Base-by-base conservation (phyloP, 2,113 vertebrate genomes). In the Dromaius novaehollandiae region DNA sequence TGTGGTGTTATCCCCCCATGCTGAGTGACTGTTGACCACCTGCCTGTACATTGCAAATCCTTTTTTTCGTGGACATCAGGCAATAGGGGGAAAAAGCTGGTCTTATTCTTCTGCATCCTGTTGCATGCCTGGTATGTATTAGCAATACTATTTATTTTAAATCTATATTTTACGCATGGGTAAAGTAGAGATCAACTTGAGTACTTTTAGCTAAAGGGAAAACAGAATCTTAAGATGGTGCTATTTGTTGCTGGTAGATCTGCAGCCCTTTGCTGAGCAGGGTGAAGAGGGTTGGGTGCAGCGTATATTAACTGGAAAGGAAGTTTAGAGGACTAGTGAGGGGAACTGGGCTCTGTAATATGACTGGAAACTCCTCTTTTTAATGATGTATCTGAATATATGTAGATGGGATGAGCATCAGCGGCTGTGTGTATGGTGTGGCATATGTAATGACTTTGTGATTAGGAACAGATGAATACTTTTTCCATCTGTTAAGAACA, bases 121-220 rank as follows among this genome's bases (percentile, higher is more conserved):
- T 50, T 63, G 40, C 48, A 44, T 60, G 44, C 19, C 28, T 80
- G 21, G 20, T 60, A 17, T 55, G 7, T 68, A n/a, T 76, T 85
- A 63, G 58, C 40, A 63, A n/a, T 32, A 32, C 9, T 16, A 44
- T 76, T 80, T 48, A 19, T 21, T 75, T 84, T 50, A 26, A 93
- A 24, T 14, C 8, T 36, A 8, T 42, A 18, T 82, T 81, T 61
- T 70, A 36, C 32, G 16, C 0, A 0, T 40, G 32, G 10, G 11
- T 77, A 77, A 71, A 90, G 26, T 63, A 70, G 63, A 44, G 24
- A 66, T 50, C 30, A 50, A 26, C n/a, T 26, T 44, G 21, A 38
- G 50, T 65, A 50, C n/a, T 55, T 86, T 68, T 40, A 85, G 38
- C 60, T 74, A 61, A 84, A 76, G 32, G 24, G 61, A 26, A 84